Base-by-base conservation (phyloP, 2,888 invertebrate species). In the Chalcosyrphus nemorum region DNA sequence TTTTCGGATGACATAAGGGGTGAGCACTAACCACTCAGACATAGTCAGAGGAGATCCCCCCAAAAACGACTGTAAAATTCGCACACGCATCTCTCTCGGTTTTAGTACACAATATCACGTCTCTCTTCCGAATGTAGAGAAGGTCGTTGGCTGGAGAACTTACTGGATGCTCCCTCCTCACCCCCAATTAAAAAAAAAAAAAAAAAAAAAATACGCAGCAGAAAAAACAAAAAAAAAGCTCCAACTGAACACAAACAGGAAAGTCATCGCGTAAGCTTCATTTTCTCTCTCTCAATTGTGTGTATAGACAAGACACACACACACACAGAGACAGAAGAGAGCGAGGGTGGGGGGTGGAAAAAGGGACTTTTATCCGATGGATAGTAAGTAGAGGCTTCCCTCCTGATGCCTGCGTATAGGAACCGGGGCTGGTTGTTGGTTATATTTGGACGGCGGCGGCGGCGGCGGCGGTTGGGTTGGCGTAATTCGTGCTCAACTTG, bases 401-500 rank as follows among this genome's bases (percentile, higher is more conserved):
- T 59, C 81, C 70, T 59, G 70, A 57, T 71, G 70, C 45, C 72
- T 75, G 75, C 78, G 52, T 50, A 71, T 50, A 71, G n/a, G n/a
- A n/a, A 70, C 72, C 78, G 59, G 65, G 61, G 66, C 17, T 72
- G 66, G 66, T 61, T 77, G 82, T 71, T 72, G 66, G 77, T 78
- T 82, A n/a, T n/a, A 68, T 84, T 84, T 84, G 84, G 84, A 75
- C 50, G 84, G 74, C n/a, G n/a, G n/a, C n/a, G n/a, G n/a, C n/a
- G n/a, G n/a, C n/a, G n/a, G n/a, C n/a, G n/a, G n/a, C n/a, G n/a
- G n/a, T n/a, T 70, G 70, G 82, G 78, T 50, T 78, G 84, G 80
- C 80, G 74, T 84, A 80, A 80, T 84, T 84, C 84, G 80, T 84
- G 84, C 78, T 82, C 82, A 82, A 82, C 82, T 82, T 84, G 80